Percentiles rank a stretch among this genome's conserved stretches.
These are phyloP conservation scores for Suricata suricatta DNA, from an alignment of 2,113 vertebrate species.

Conservation along the genomic window DNA sequence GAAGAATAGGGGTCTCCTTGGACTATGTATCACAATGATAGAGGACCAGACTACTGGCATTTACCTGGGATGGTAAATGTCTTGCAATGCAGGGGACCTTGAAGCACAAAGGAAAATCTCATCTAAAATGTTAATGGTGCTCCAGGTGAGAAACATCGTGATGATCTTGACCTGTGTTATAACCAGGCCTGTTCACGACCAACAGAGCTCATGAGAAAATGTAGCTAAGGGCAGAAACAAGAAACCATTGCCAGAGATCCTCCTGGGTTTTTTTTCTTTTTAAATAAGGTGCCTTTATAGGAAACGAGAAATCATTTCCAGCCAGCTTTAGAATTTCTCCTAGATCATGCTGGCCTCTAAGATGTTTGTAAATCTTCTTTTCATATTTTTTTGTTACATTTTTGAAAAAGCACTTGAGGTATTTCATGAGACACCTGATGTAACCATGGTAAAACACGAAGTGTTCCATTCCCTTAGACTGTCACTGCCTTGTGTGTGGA, in stretches of 20 bases:
- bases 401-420: not conserved
- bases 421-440: not conserved
- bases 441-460: not conserved
- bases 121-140: not conserved
- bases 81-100: not conserved
- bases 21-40: not conserved
- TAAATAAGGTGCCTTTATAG: not conserved
- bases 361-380: conserved; percentile 9
- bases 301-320: not conserved
- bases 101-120: not conserved
- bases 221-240: not conserved
- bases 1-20: not conserved
- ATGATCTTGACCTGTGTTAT: not conserved
- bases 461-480: not conserved
- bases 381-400: not conserved
- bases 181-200: not conserved
- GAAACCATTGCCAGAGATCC: not conserved
- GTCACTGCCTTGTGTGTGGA: not conserved
- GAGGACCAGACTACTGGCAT: accelerated
- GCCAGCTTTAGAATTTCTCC: not conserved
- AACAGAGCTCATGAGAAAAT: not conserved
- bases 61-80: not conserved
- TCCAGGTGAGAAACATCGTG: not conserved
- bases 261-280: not conserved
- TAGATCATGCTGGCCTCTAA: not conserved